Evolutionary conservation across 2,888 invertebrate genomes (phyloP).

Genomic region (Schizaphis graminum): DNA sequence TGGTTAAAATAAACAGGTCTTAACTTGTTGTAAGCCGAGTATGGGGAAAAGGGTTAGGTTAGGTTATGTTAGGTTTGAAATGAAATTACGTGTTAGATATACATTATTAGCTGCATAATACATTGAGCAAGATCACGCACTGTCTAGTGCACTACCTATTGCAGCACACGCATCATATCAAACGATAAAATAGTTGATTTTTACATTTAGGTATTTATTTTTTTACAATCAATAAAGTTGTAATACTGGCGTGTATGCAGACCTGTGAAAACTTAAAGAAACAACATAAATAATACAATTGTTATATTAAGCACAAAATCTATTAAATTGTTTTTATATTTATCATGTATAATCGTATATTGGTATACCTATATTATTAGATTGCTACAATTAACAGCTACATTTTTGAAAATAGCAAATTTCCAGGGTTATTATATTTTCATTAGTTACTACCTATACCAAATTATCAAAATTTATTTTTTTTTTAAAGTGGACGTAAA

Average conservation of each 20-base stretch:
- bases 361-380: neutral
- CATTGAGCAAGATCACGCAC: neutral
- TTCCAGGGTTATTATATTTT: neutral
- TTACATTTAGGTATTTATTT: neutral
- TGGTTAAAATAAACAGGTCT: neutral
- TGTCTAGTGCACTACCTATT: neutral
- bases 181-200: neutral
- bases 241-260: neutral
- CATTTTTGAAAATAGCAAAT: neutral
- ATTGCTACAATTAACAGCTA: neutral
- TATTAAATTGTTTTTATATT: neutral
- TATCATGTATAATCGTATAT: neutral
- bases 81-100: neutral
- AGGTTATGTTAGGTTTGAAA: neutral
- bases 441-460: neutral
- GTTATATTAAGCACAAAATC: neutral
- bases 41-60: neutral
- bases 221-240: neutral
- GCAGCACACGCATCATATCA: neutral
- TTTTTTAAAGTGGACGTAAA: neutral
- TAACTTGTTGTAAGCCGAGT: neutral
- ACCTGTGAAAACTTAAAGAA: neutral
- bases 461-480: neutral
- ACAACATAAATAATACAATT: neutral
- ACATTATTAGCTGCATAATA: neutral